Evolutionary conservation across 1,140 invertebrate species (phyloP).

Genomic region (Homarus americanus): DNA sequence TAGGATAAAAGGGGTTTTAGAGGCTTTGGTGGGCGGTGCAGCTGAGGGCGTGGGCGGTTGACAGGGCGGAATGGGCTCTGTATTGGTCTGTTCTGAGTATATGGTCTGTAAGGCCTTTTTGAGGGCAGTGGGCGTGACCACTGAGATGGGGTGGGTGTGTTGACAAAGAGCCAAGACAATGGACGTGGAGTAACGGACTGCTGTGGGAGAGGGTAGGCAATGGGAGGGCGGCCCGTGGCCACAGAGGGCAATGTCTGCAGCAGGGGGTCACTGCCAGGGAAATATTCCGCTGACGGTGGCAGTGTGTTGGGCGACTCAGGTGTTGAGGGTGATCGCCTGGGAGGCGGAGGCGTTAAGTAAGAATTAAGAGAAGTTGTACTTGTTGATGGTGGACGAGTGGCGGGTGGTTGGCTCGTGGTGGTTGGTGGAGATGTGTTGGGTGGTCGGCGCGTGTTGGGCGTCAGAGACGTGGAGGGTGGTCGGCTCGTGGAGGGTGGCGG

Average conservation of each 20-base stretch:
- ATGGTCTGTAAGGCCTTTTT: not conserved
- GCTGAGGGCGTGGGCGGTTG: conserved; percentile 15
- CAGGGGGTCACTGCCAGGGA: not conserved
- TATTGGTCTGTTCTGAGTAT: not conserved
- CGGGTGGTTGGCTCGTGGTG: not conserved
- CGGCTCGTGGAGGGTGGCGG: too few species aligned
- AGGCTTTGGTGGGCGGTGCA: not conserved
- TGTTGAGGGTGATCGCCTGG: not conserved
- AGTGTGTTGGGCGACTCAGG: not conserved
- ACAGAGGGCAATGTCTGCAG: not conserved
- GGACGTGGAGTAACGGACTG: conserved; percentile 6
- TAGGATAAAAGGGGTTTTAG: conserved; percentile 11
- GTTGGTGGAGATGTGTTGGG: not conserved
- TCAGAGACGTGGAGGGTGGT: too few species aligned
- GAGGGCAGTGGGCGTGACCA: not conserved
- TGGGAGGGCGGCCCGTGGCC: conserved; percentile 15
- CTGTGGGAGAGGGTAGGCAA: conserved; percentile 34
- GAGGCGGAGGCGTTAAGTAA: not conserved
- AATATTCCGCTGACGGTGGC: not conserved
- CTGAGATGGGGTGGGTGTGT: not conserved
- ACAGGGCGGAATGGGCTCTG: conserved; percentile 30
- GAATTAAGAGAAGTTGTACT: too few species aligned
- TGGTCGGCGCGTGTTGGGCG: too few species aligned
- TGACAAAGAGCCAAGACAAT: not conserved
- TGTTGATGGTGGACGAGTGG: not conserved